Evolutionary conservation across 2,888 invertebrate species (phyloP).

Genomic region (Cephus rjabovi): DNA sequence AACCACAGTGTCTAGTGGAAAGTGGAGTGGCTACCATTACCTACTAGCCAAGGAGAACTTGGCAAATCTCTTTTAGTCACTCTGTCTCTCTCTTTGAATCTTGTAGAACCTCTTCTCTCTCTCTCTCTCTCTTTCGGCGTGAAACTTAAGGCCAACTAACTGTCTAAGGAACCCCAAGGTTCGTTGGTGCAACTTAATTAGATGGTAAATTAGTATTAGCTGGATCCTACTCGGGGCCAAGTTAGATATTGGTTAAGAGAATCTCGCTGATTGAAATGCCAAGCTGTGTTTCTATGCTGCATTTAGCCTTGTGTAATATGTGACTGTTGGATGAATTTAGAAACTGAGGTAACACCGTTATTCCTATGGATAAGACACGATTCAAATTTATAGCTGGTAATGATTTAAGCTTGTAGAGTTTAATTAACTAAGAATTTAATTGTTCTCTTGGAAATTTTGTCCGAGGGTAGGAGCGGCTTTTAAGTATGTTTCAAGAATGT

Average conservation of each 20-base stretch:
- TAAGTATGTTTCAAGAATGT: background rate
- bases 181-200: conserved; percentile 9
- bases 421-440: background rate
- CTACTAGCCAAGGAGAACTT: background rate
- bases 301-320: background rate
- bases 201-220: background rate
- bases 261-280: background rate
- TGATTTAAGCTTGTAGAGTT: background rate
- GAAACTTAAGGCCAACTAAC: background rate
- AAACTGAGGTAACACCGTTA: no score
- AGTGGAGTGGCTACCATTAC: background rate
- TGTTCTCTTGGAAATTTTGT: background rate
- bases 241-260: background rate
- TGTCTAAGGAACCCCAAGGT: background rate
- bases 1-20: background rate
- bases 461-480: background rate
- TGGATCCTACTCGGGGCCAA: background rate
- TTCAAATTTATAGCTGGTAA: background rate
- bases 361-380: background rate
- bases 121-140: background rate
- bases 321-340: background rate
- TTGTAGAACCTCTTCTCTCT: background rate
- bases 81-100: background rate
- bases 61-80: background rate
- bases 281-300: background rate